Conservation (phyloP, 2,888 invertebrate species). For the Carpatolechia fugitivella region DNA sequence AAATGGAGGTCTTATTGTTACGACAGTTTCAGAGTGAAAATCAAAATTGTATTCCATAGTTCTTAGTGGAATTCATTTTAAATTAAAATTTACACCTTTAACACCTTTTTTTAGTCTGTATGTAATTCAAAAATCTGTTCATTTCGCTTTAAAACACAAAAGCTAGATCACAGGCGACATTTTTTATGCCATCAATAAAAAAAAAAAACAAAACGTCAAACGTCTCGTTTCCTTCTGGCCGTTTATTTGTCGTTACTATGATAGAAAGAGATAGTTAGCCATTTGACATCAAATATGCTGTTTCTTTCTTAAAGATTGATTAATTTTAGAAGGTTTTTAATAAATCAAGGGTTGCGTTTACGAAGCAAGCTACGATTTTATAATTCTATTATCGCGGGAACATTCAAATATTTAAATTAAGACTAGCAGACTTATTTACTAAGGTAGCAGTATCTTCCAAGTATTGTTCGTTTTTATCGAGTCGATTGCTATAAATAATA, state of each 20-base stretch:
- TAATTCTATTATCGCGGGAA: too few relatives aligned
- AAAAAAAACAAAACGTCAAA: conserved; percentile 3
- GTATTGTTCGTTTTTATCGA: too few relatives aligned
- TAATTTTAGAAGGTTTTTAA: too few relatives aligned
- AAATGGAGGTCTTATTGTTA: not conserved
- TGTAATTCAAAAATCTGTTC: not conserved
- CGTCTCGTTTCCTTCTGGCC: not conserved
- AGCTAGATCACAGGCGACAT: not conserved
- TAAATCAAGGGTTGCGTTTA: too few relatives aligned
- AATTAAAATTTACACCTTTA: not conserved
- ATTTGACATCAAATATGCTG: too few relatives aligned
- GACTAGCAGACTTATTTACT: too few relatives aligned
- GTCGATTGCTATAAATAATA: too few relatives aligned
- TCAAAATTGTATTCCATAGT: not conserved
- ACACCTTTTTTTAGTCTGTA: not conserved
- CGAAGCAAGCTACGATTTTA: too few relatives aligned
- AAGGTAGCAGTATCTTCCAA: too few relatives aligned
- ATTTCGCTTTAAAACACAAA: not conserved
- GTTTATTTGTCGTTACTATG: not conserved
- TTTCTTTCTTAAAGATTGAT: not conserved
- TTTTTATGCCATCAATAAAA: conserved; percentile 3
- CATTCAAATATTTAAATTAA: too few relatives aligned
- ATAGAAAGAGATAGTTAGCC: not conserved
- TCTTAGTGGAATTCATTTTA: not conserved
- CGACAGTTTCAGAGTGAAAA: not conserved